phyloP scores from a whole-genome alignment of 2,797 vertebrate species.

The Tauraco hartlaubi region DNA sequence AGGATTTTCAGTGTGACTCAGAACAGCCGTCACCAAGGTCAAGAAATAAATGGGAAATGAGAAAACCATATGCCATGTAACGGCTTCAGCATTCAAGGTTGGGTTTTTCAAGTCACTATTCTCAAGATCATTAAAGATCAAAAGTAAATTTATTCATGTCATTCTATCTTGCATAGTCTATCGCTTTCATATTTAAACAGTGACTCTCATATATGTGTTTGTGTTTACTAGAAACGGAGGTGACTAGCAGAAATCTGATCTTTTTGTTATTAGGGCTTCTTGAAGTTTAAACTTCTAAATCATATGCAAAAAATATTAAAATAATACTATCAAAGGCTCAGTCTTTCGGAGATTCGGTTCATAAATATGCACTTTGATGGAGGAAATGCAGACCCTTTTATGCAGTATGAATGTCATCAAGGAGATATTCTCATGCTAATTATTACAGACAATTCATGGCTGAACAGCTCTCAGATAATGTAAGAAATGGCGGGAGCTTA shows the following conservation, averaged over 20 bases:
- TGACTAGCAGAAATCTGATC: slow-evolving; percentile 42
- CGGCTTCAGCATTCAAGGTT: not conserved
- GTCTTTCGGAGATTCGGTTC: slow-evolving; percentile 61
- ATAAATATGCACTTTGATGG: slow-evolving; percentile 79
- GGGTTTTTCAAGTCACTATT: not conserved
- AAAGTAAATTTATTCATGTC: slow-evolving; percentile 41
- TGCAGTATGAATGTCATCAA: slow-evolving; percentile 78
- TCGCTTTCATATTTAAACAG: slow-evolving; percentile 42
- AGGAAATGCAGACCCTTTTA: slow-evolving; percentile 71
- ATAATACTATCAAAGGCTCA: slow-evolving; percentile 66
- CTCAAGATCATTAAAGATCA: slow-evolving; percentile 27
- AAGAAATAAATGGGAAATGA: slow-evolving; percentile 15
- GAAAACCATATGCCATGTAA: not conserved
- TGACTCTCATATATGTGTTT: slow-evolving; percentile 16
- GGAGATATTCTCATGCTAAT: slow-evolving; percentile 79
- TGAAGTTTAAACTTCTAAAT: slow-evolving; percentile 65
- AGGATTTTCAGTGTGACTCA: not conserved
- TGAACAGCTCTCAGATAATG: slow-evolving; percentile 65
- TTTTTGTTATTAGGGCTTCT: slow-evolving; percentile 47
- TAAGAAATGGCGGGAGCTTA: not conserved
- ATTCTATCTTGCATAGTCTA: not conserved
- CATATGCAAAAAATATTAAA: slow-evolving; percentile 72
- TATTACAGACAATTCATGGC: slow-evolving; percentile 73
- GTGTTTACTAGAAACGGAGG: slow-evolving; percentile 42
- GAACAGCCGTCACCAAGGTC: not conserved